Percentiles rank a stretch among this genome's conserved stretches.
Conservation (phyloP, 1,140 invertebrate genomes). For the Condylostylus longicornis region DNA sequence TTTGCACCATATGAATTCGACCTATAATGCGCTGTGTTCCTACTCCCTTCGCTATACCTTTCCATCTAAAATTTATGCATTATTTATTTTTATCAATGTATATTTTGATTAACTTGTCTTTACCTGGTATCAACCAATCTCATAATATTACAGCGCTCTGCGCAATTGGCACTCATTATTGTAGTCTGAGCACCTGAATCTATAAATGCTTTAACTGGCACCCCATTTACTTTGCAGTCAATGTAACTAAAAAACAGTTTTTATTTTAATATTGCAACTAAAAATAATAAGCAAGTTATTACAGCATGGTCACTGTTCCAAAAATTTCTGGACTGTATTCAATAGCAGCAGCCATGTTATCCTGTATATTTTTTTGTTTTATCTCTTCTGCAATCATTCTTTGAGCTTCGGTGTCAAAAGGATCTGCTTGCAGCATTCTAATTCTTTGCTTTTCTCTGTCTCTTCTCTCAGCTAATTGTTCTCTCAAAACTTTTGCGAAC, state of each 20-base stretch:
- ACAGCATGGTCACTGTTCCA: conserved; percentile 93
- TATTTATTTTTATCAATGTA: neutral
- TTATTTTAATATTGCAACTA: neutral
- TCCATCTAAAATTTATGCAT: conserved; percentile 49
- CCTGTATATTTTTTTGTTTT: conserved; percentile 88
- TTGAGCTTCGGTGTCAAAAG: conserved; percentile 90
- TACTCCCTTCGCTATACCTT: conserved; percentile 91
- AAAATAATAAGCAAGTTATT: conserved; percentile 6
- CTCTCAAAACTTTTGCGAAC: conserved; percentile 65
- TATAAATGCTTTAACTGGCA: conserved; percentile 93
- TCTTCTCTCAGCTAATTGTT: conserved; percentile 62
- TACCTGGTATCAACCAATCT: conserved; percentile 70
- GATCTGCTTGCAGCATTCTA: conserved; percentile 81
- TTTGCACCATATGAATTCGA: conserved; percentile 90
- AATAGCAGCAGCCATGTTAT: conserved; percentile 97
- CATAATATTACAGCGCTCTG: conserved; percentile 91
- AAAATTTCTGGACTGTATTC: conserved; percentile 97
- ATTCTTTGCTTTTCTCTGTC: conserved; percentile 68
- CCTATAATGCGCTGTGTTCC: conserved; percentile 92
- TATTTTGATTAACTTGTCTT: conserved; percentile 2
- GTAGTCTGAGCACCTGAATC: conserved; percentile 92
- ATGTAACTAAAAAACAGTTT: conserved; percentile 43
- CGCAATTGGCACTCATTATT: conserved; percentile 84
- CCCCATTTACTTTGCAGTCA: conserved; percentile 88
- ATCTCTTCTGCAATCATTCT: conserved; percentile 91